Evolutionary conservation across 2,888 invertebrate species (phyloP).

Genomic region (Himalopsyche tibetana): DNA sequence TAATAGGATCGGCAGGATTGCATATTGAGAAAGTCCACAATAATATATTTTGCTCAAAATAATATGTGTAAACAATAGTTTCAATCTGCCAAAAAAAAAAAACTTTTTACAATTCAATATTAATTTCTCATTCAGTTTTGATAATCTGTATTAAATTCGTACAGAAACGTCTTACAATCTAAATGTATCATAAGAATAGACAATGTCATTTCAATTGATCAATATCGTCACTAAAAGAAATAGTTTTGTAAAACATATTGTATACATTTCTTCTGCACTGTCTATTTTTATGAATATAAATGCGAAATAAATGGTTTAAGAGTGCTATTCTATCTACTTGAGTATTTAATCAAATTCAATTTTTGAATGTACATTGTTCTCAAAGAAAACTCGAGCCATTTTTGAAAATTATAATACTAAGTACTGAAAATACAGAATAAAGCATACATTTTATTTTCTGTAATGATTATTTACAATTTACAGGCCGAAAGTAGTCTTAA

Average conservation of each 20-base stretch:
- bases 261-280: conserved; percentile 29
- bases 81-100: background rate
- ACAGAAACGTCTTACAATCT: conserved; percentile 53
- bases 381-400: conserved; percentile 58
- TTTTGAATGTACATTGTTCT: conserved; percentile 57
- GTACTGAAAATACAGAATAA: conserved; percentile 66
- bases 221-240: background rate
- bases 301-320: conserved; percentile 23
- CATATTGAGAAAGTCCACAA: background rate
- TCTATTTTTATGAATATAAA: conserved; percentile 58
- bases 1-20: background rate
- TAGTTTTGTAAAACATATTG: background rate
- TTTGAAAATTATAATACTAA: conserved; percentile 64
- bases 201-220: conserved; percentile 50
- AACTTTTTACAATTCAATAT: background rate
- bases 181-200: conserved; percentile 56
- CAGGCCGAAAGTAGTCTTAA: conserved; percentile 63
- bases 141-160: background rate
- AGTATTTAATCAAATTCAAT: conserved; percentile 60
- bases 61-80: too few relatives aligned
- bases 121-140: conserved; percentile 25
- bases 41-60: background rate
- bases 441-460: conserved; percentile 64
- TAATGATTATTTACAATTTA: conserved; percentile 66
- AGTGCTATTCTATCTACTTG: conserved; percentile 55